A percentile compares a stretch with the other conserved stretches of the same genome.
Evolutionary conservation across 2,797 vertebrate species (phyloP).

Genomic region (Schizopygopsis pylzovi): DNA sequence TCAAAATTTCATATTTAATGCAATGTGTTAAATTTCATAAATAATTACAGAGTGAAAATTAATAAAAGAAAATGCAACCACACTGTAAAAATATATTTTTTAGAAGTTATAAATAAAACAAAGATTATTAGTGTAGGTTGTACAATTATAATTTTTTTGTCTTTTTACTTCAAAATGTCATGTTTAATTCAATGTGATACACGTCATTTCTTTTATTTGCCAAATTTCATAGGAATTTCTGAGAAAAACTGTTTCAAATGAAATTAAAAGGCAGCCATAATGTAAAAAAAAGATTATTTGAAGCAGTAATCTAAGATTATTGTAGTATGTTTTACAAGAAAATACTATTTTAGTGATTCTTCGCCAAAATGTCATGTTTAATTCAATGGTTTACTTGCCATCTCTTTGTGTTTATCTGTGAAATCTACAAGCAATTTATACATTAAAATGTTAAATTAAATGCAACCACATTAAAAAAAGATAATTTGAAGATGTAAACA

Average conservation of each 20-base stretch:
- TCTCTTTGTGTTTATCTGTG: neutral
- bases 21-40: neutral
- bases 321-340: neutral
- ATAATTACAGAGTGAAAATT: neutral
- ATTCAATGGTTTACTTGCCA: neutral
- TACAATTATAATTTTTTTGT: neutral
- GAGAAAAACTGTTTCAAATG: neutral
- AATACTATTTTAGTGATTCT: neutral
- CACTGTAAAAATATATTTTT: neutral
- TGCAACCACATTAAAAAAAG: neutral
- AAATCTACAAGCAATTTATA: neutral
- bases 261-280: neutral
- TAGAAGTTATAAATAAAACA: neutral
- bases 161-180: neutral
- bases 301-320: neutral
- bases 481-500: neutral
- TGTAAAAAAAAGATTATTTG: neutral
- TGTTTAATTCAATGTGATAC: neutral
- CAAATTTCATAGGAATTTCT: neutral
- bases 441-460: neutral
- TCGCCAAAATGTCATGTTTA: neutral
- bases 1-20: neutral
- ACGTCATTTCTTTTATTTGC: neutral
- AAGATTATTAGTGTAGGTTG: neutral
- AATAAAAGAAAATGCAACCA: neutral